Evolutionary conservation across 2,888 invertebrate genomes (phyloP), one percentile per base, ranked within the genome.

Genomic region (Drosophila quasianomalipes): DNA sequence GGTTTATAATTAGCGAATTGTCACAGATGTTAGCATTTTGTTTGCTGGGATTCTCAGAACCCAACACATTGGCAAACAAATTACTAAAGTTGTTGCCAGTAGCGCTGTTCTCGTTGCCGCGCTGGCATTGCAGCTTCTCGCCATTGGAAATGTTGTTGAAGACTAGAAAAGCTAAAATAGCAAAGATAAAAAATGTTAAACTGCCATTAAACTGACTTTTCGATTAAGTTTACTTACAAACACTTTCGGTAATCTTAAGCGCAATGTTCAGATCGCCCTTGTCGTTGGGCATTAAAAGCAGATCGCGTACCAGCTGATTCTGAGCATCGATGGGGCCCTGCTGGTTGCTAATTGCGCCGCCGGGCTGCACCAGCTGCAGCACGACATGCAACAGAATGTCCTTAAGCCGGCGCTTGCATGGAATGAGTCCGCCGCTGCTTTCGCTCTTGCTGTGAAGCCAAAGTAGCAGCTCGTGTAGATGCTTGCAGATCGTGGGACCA

Each of bases 241-340:
- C 95, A 86, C 96, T 95, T 91, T 97, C 96, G 26, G 96, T 95
- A 64, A 97, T 96, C 87, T 95, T 96, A 92, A 96, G 95, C 1
- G 96, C 96, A 74, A 96, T 96, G 79, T 95, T 95, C 44, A 96
- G 93, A 91, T 97, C 96, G 12, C 96, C 95, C 79, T 96, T 95
- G 28, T 95, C 94, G 89, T 96, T 96, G 81, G 93, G 93, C 84
- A 93, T 94, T 85, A 95, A 95, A 19, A 96, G 93, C 74, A 97
- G 93, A 57, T 95, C 95, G 59, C 96, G 96, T 33, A 97, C 94
- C 67, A 97, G 94, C 90, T 96, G 95, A 91, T 96, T 96, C 91
- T 97, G 96, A 62, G 97, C 96, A 95, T 97, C 96, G 88, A 97
- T 93, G 72, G 97, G 96, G 74, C 95, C 95, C 90, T 96, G 94